A percentile compares a stretch with the other conserved stretches of the same genome.
phyloP scores from a whole-genome alignment of 2,888 invertebrate genomes.

The Netelia virgata region DNA sequence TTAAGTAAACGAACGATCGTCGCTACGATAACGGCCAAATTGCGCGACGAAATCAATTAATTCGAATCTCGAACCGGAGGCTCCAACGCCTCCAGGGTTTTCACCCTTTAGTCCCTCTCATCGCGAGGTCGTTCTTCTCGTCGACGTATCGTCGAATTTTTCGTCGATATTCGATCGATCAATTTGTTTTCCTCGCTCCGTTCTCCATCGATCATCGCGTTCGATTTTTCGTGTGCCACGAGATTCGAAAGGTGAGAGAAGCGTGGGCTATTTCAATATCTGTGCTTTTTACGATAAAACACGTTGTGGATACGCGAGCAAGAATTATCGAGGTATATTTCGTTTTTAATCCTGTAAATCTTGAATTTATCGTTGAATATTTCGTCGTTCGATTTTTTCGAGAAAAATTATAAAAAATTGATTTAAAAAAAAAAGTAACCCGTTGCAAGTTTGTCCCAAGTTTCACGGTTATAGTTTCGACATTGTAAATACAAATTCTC shows the following conservation, averaged over 20 bases:
- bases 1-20: slow-evolving; percentile 68
- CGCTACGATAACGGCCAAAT: slow-evolving; percentile 45
- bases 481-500: slow-evolving; percentile 18
- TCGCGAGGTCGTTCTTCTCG: background rate
- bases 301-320: slow-evolving; percentile 59
- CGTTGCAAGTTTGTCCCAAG: background rate
- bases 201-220: slow-evolving; percentile 8
- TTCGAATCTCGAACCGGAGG: slow-evolving; percentile 41
- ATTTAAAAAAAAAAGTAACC: background rate
- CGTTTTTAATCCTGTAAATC: background rate
- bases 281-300: slow-evolving; percentile 49
- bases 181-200: slow-evolving; percentile 4
- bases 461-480: slow-evolving; percentile 22
- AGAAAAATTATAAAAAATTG: background rate
- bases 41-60: slow-evolving; percentile 26
- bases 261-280: background rate
- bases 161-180: background rate
- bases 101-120: background rate
- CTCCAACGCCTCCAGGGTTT: slow-evolving; percentile 1
- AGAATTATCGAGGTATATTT: slow-evolving; percentile 47
- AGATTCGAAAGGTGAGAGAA: slow-evolving; percentile 39
- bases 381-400: background rate
- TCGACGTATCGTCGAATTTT: background rate
- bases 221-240: slow-evolving; percentile 15
- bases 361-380: background rate